phyloP scores from a whole-genome alignment of 2,113 vertebrate species.

The Chaetura pelagica region DNA sequence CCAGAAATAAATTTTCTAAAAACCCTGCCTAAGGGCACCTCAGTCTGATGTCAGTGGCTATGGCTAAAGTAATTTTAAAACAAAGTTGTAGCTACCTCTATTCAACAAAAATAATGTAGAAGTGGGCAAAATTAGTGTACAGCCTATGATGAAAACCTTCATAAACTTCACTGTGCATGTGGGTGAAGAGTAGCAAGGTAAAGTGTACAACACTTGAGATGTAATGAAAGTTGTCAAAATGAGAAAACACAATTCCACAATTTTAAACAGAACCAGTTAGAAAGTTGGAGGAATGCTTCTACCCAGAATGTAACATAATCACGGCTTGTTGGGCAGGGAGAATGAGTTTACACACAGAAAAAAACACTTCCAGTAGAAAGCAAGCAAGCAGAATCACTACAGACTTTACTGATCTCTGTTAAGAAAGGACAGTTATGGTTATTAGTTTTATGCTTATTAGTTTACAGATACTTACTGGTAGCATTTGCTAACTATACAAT shows the following conservation, averaged over 20 bases:
- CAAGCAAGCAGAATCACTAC: background rate
- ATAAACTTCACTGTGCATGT: conserved; percentile 9
- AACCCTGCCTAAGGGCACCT: background rate
- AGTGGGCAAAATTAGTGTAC: conserved; percentile 5
- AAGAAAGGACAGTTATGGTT: background rate
- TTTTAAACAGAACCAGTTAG: background rate
- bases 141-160: conserved; percentile 8
- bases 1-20: background rate
- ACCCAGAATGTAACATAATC: background rate
- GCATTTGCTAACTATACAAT: background rate
- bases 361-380: background rate
- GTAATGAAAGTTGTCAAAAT: background rate
- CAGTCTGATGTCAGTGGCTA: background rate
- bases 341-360: background rate
- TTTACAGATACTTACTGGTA: background rate
- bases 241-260: background rate
- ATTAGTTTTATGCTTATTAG: background rate
- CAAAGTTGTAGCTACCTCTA: background rate
- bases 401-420: background rate
- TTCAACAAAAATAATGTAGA: conserved; percentile 32
- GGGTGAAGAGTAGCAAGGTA: background rate
- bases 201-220: background rate
- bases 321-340: background rate
- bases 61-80: conserved; percentile 5
- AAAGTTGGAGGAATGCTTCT: background rate